Percentiles rank a stretch among this genome's conserved stretches.
Conservation (phyloP, 2,113 vertebrate species). For the Urocolius indicus region DNA sequence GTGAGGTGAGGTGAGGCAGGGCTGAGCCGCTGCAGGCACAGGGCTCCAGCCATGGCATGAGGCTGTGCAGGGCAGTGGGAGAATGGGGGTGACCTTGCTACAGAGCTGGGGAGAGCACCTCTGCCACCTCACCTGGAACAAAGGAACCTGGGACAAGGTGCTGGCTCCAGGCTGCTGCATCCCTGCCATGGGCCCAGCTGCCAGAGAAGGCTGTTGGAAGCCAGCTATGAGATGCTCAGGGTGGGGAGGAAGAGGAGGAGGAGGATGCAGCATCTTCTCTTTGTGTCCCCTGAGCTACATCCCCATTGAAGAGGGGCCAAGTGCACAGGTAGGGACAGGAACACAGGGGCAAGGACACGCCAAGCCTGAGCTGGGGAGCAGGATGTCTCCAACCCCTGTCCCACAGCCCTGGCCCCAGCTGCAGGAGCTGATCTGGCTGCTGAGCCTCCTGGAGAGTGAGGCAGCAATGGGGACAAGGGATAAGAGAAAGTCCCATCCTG, state of each 20-base stretch:
- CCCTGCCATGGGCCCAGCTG: fast-evolving
- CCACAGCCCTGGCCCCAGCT: too few species aligned
- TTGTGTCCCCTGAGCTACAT: neutral
- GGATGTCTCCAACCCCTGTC: fast-evolving
- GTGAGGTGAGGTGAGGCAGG: neutral
- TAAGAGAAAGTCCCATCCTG: neutral
- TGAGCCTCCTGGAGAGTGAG: neutral
- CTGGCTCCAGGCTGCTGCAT: neutral
- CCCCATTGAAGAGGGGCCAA: neutral
- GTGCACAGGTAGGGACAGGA: fast-evolving
- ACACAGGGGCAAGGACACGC: neutral
- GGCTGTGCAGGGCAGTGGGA: fast-evolving
- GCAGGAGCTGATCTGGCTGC: fast-evolving
- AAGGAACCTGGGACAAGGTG: neutral
- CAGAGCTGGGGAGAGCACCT: neutral
- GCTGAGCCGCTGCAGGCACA: neutral
- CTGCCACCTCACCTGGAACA: fast-evolving
- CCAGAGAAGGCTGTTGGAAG: neutral
- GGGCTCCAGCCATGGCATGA: neutral
- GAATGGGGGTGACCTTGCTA: fast-evolving
- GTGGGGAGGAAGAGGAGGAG: neutral
- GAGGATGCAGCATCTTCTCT: neutral
- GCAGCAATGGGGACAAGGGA: too few species aligned
- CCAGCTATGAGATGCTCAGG: neutral
- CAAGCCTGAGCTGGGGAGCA: neutral